Evolutionary conservation across 2,888 invertebrate species (phyloP).

Genomic region (Holacanthella duospinosa): DNA sequence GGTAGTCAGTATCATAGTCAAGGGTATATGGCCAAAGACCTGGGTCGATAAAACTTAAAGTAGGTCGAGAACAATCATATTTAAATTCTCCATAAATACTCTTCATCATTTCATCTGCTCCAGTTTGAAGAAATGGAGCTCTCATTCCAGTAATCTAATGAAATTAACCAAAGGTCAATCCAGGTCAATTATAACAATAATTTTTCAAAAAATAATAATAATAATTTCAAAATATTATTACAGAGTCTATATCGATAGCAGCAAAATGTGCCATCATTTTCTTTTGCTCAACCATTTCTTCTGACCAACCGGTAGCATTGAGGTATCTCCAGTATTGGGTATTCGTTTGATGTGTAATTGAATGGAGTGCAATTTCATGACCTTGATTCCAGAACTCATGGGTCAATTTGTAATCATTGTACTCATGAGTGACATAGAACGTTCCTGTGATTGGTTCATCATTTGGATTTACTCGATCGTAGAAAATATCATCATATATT

Average conservation of each 20-base stretch:
- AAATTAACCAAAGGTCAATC: no score
- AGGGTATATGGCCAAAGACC: conserved; percentile 60
- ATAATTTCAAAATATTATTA: conserved; percentile 13
- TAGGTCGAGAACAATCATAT: conserved; percentile 57
- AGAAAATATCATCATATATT: conserved; percentile 47
- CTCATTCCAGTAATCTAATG: conserved; percentile 43
- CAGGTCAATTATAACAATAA: no score
- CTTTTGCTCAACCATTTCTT: conserved; percentile 54
- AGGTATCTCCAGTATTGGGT: conserved; percentile 26
- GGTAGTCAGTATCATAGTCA: conserved; percentile 46
- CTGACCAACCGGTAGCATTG: conserved; percentile 32
- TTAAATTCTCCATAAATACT: conserved; percentile 47
- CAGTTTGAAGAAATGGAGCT: conserved; percentile 50
- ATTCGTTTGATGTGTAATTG: conserved; percentile 44
- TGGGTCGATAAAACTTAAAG: conserved; percentile 42
- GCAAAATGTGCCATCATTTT: conserved; percentile 49
- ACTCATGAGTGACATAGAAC: conserved; percentile 62
- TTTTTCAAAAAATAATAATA: no score
- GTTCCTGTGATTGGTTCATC: conserved; percentile 54
- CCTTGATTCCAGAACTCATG: conserved; percentile 52
- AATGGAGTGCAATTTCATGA: conserved; percentile 60
- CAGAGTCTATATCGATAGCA: conserved; percentile 42
- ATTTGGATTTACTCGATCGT: conserved; percentile 52
- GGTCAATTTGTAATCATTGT: conserved; percentile 55
- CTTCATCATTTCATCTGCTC: conserved; percentile 51